Conservation (phyloP, 2,888 invertebrate species). For the Nysson spinosus region DNA sequence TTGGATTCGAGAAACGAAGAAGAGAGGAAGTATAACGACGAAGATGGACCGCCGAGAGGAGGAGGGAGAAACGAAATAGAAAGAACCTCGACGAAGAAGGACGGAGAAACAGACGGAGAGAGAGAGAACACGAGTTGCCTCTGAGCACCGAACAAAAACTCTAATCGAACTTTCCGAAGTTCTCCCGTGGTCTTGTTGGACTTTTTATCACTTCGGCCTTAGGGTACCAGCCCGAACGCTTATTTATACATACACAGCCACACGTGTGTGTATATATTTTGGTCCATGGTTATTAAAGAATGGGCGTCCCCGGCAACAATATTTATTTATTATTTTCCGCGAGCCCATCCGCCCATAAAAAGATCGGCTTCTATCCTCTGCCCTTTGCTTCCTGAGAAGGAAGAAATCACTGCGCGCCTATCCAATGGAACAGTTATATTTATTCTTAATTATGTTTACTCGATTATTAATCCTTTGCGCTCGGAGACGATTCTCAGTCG, state of each 20-base stretch:
- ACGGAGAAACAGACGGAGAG: constrained; percentile 12
- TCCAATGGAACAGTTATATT: too few relatives aligned
- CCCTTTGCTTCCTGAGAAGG: constrained; percentile 4
- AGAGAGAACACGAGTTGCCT: constrained; percentile 37
- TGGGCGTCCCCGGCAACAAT: constrained; percentile 62
- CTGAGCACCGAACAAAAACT: constrained; percentile 63
- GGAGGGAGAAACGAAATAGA: background rate
- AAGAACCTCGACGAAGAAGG: constrained; percentile 13
- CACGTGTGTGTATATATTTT: constrained; percentile 33
- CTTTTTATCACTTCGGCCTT: constrained; percentile 54
- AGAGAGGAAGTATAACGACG: constrained; percentile 30
- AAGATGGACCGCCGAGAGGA: constrained; percentile 6
- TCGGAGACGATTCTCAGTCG: too few relatives aligned
- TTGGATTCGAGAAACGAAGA: constrained; percentile 47
- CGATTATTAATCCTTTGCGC: too few relatives aligned
- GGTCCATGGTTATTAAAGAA: constrained; percentile 63
- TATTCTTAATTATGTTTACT: too few relatives aligned
- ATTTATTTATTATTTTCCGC: constrained; percentile 66
- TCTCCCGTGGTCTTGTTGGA: constrained; percentile 51
- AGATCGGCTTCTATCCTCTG: constrained; percentile 29
- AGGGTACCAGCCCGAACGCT: constrained; percentile 48
- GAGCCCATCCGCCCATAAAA: constrained; percentile 48
- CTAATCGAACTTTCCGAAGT: constrained; percentile 70
- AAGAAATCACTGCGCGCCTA: too few relatives aligned
- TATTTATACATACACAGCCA: constrained; percentile 39